Base-by-base conservation (phyloP, 2,113 vertebrate species). In the Paracanthobrama guichenoti region DNA sequence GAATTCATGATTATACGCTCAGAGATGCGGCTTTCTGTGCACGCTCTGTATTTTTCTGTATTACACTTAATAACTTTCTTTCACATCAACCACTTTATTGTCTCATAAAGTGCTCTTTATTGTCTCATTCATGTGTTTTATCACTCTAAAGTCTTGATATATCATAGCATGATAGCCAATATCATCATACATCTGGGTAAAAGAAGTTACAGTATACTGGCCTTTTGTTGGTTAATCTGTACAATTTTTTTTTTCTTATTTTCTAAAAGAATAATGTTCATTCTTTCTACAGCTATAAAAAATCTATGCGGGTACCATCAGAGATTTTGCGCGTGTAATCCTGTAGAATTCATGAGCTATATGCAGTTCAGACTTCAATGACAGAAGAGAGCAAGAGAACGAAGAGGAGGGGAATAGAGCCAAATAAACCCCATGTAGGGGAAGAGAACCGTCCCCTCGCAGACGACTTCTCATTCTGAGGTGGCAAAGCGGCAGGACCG, bases 361-460 rank as follows among this genome's bases (percentile, higher is more conserved):
- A 13, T 2, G 20, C 48, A 28, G 46, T 12, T 48, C 46, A 79
- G 42, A 64, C 57, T 62, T 79, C 42, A 80, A 66, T 46, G 59
- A 46, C 13, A 80, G 42, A 28, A 28, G 39, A 48, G 24, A 14
- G 76, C 35, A 79, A 50, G 46, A 35, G 64, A 69, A 39, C 2
- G 66, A 39, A 69, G 66, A 78, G 7, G 59, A 62, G 59, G 72
- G 72, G 60, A 80, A 80, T 31, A 31, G 9, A 80, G 24, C 26
- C 7, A 80, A n/a, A 79, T 78, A 59, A 78, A 42, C 1, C 53
- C 11, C 20, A 4, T 22, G 13, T 39, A 3, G 26, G 26, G 20
- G 57, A 24, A 22, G 11, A 35, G 28, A 46, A 46, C 55, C 7
- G 57, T 14, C 35, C 76, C 50, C 10, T 12, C 48, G 18, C 73